Base-by-base conservation (phyloP, 2,888 invertebrate genomes). In the Drosophila melanocephala region DNA sequence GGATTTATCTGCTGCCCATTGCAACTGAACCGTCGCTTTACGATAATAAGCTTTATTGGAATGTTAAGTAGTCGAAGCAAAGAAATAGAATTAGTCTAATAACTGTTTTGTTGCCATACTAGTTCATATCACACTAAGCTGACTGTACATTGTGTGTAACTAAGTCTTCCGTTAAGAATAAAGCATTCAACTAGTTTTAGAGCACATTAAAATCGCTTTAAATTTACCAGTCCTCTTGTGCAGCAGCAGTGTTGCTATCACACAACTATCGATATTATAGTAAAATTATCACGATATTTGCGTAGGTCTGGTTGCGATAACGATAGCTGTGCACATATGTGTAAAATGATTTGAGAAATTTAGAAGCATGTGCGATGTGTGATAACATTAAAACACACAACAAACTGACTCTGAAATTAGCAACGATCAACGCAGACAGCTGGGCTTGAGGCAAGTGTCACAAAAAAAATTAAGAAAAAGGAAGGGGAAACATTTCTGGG, bases 1-100 rank as follows among this genome's bases (percentile, higher is more conserved):
- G 98, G 98, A 95, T 96, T 83, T 93, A 95, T 50, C 92, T 98
- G 42, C 94, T 98, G 44, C 95, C 95, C 57, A 96, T 97, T 0
- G 92, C 98, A 68, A 98, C 98, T 0, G 87, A 95, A 79, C 97
- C 98, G 0, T 90, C 93, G 14, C 94, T 95, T 82, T 96, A 95
- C 84, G 93, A 94, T 62, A 96, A 96, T 84, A 94, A 94, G 91
- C 93, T 96, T 74, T 95, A 95, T 88, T 95, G 95, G 95, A 87
- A 89, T 39, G 71, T 56, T 58, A 76, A 76, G 55, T 3, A 6
- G 9, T 19, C 9, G 39, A 33, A 16, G 39, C 14, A 6, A 37
- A 19, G 32, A 32, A 10, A 22, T 28, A 30, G 12, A 10, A 62
- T 32, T 22, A 47, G 30, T 22, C 7, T 16, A 47, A 19, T 57